Base-by-base conservation (phyloP, 2,797 vertebrate species). In the Nothura maculosa region DNA sequence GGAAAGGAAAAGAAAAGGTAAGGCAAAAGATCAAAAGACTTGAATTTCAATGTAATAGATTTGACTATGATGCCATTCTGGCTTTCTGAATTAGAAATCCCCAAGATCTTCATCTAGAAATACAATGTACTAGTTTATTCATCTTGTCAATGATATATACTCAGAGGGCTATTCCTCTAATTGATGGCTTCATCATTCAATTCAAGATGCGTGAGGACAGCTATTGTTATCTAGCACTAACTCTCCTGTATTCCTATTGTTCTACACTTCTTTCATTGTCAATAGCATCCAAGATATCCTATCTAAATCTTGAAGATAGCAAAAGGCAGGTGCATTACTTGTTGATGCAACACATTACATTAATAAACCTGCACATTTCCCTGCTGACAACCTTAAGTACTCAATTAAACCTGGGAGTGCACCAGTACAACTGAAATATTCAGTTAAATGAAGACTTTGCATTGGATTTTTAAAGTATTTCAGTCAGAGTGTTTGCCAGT, bases 11-110 rank as follows among this genome's bases (percentile, higher is more conserved):
- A 9, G 20, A 14, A 79, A 77, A 19, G 12, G 12, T 36, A 73
- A 6, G 28, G 42, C 5, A 69, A 89, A 94, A 74, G 10, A 60
- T 86, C 5, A 69, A 89, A 93, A 74, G 10, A 60, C 84, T 40
- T 88, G 68, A 60, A 91, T 92, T 91, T 95, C 82, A 88, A 32
- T 92, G 80, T 92, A 83, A 72, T 62, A 66, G 78, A 62, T 87
- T 86, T 88, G 63, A 73, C 69, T 92, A 77, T 54, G 45, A 50
- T 89, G 45, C 58, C 64, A 40, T 92, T 92, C 68, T 84, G 81
- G 67, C 54, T 94, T 93, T 93, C 89, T 93, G 88, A 90, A 90
- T 90, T 90, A 92, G 79, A 93, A 91, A 89, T 88, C 62, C 75
- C 81, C 4, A 22, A 95, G 89, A 92, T 85, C 87, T 79, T 42